Base-by-base conservation (phyloP, 1,140 invertebrate species). In the Pachyrhynchus sulphureomaculatus region DNA sequence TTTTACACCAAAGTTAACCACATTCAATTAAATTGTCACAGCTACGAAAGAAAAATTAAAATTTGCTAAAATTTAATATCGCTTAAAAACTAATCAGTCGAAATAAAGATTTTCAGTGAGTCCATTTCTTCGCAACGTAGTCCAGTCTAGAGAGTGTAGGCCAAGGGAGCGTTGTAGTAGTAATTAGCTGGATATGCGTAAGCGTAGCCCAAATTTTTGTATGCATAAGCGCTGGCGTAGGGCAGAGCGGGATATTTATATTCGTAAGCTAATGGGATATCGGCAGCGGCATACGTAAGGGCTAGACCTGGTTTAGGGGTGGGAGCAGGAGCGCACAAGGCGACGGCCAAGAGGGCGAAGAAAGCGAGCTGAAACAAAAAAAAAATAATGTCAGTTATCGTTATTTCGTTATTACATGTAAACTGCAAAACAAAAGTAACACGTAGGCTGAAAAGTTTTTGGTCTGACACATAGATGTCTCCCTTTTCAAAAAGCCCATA, bases 61-160 rank as follows among this genome's bases (percentile, higher is more conserved):
- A n/a, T n/a, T n/a, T n/a, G n/a, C n/a, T 37, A 4, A 4, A 37
- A 8, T 37, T 37, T 37, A 37, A 37, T n/a, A 37, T 48, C 10
- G 17, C 52, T 44, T 55, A 55, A 37, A 33, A 18, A 1, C 52
- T 55, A 55, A 29, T 55, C 52, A 55, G 52, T 55, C 52, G 13
- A 13, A 13, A 24, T 18, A 5, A 17, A 26, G 24, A 4, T 26
- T 18, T 8, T 42, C 36, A 12, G 29, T 24, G 17, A 54, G 52
- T 53, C 49, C 49, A 53, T 53, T 53, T 53, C 49, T 53, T 53
- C 34, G 20, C 12, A 6, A 12, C 12, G 8, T 32, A 17, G 21
- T 20, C 21, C 24, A 26, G 9, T 24, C 39, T 53, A 53, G 36
- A 53, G 5, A 20, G 36, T 10, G 49, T 23, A 53, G 26, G 33